Conservation (phyloP, 2,113 vertebrate species). For the Trachemys scripta region DNA sequence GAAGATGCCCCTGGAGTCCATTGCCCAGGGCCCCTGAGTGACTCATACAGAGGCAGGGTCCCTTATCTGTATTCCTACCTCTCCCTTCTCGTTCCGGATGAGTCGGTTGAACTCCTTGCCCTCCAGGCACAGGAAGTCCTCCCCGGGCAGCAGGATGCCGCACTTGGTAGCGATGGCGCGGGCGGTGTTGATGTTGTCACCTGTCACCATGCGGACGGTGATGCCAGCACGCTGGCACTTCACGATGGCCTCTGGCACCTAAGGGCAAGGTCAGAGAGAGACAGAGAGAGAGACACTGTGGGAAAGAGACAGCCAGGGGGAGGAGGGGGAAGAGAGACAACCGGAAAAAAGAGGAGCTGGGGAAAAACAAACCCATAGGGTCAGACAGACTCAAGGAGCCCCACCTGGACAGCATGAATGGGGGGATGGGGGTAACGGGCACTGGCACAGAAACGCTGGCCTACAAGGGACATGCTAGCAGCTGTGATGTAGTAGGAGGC, state of each 20-base stretch:
- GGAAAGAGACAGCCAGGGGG: rapidly evolving
- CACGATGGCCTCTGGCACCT: slow-evolving; percentile 93
- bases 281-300: too few species aligned
- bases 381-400: not conserved
- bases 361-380: not conserved
- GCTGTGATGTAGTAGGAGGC: not conserved
- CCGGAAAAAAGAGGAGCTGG: rapidly evolving
- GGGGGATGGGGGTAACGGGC: not conserved
- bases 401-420: not conserved
- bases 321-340: not conserved
- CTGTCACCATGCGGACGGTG: slow-evolving; percentile 97
- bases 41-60: not conserved
- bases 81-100: slow-evolving; percentile 97
- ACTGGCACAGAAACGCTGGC: not conserved
- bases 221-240: slow-evolving; percentile 96
- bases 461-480: not conserved
- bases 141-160: slow-evolving; percentile 91
- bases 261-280: not conserved
- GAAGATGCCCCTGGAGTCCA: not conserved
- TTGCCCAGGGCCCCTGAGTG: not conserved
- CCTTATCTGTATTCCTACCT: slow-evolving; percentile 80
- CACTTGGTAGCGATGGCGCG: slow-evolving; percentile 97
- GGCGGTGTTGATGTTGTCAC: slow-evolving; percentile 98
- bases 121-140: slow-evolving; percentile 95
- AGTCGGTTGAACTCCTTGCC: slow-evolving; percentile 97